These are phyloP conservation scores for Drosophila lowei DNA, from an alignment of 1,140 invertebrate species.

Conservation along the genomic window DNA sequence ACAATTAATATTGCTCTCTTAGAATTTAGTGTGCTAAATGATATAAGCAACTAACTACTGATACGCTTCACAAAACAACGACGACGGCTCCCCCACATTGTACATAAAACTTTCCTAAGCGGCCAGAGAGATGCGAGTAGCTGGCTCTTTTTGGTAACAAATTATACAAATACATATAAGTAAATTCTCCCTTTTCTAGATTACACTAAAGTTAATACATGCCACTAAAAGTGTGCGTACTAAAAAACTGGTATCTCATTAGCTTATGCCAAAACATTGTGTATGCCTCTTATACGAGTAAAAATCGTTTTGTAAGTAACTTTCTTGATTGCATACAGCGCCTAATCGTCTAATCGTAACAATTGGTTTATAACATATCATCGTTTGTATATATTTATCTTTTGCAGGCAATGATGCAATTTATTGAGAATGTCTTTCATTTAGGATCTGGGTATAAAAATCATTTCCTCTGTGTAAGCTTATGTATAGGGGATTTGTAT, in stretches of 20 bases:
- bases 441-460: slow-evolving; percentile 46
- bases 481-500: slow-evolving; percentile 27
- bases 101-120: slow-evolving; percentile 8
- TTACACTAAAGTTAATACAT: slow-evolving; percentile 33
- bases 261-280: slow-evolving; percentile 13
- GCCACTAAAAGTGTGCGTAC: slow-evolving; percentile 63
- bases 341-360: slow-evolving; percentile 34
- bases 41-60: slow-evolving; percentile 45
- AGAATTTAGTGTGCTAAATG: slow-evolving; percentile 51
- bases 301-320: slow-evolving; percentile 67
- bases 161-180: slow-evolving; percentile 18
- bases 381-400: slow-evolving; percentile 20
- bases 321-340: slow-evolving; percentile 70
- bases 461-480: slow-evolving; percentile 44
- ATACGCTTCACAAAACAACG: slow-evolving; percentile 3
- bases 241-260: slow-evolving; percentile 23
- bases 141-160: slow-evolving; percentile 11
- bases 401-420: slow-evolving; percentile 49
- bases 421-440: slow-evolving; percentile 53
- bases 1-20: slow-evolving; percentile 75
- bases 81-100: background rate
- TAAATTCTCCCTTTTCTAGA: slow-evolving; percentile 34
- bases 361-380: slow-evolving; percentile 17
- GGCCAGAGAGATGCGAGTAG: slow-evolving; percentile 19
- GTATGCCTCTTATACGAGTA: slow-evolving; percentile 15